Percentiles rank a stretch among this genome's conserved stretches.
phyloP scores from a whole-genome alignment of 2,797 vertebrate genomes.

The Anabas testudineus region DNA sequence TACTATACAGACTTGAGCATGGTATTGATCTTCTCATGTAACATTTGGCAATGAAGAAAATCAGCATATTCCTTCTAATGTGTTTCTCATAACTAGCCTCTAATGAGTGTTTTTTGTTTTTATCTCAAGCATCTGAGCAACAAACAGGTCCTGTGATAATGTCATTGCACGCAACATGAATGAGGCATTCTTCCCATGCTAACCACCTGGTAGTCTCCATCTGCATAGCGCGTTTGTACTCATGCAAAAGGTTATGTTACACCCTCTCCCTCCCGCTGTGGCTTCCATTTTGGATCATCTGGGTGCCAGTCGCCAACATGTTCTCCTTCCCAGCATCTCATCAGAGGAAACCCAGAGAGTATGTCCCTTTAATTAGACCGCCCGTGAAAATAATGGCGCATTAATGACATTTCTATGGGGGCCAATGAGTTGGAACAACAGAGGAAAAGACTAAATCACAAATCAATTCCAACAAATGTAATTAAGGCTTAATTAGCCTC shows the following conservation, averaged over 20 bases:
- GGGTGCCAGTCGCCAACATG: slow-evolving; percentile 71
- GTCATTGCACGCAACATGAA: slow-evolving; percentile 37
- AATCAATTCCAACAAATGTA: slow-evolving; percentile 91
- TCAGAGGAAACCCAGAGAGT: slow-evolving; percentile 80
- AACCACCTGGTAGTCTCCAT: slow-evolving; percentile 50
- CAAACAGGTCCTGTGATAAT: slow-evolving; percentile 24
- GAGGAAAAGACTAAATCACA: slow-evolving; percentile 87
- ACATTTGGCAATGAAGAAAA: not conserved
- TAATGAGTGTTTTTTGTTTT: slow-evolving; percentile 8
- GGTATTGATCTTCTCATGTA: not conserved
- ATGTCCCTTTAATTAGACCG: slow-evolving; percentile 86
- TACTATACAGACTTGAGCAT: not conserved
- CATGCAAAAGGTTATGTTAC: slow-evolving; percentile 53
- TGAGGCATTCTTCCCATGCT: slow-evolving; percentile 16
- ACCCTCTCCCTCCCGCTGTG: slow-evolving; percentile 33
- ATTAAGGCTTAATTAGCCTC: slow-evolving; percentile 90
- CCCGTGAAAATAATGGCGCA: slow-evolving; percentile 86
- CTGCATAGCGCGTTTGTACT: slow-evolving; percentile 31
- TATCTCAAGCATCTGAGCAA: slow-evolving; percentile 8
- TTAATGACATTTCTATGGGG: slow-evolving; percentile 88
- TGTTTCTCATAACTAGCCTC: not conserved
- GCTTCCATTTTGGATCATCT: slow-evolving; percentile 73
- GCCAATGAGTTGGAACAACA: slow-evolving; percentile 88
- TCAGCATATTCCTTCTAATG: not conserved
- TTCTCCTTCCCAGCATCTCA: slow-evolving; percentile 73